A percentile compares a stretch with the other conserved stretches of the same genome.
These are phyloP conservation scores for Onthophagus taurus DNA, from an alignment of 1,140 invertebrate genomes.

Conservation along the genomic window DNA sequence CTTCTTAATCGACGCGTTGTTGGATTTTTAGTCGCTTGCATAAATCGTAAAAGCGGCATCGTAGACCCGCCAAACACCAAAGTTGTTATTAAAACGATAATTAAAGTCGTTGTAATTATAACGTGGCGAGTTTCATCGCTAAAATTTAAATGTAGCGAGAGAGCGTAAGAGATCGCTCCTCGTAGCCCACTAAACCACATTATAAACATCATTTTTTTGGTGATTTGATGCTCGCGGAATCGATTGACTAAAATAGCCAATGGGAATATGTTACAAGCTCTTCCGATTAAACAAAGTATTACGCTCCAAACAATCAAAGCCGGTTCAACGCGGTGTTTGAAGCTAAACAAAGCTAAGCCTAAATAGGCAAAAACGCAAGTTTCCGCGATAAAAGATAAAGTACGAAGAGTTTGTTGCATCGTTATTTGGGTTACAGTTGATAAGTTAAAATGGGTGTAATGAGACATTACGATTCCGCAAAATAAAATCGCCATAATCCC, in stretches of 20 bases:
- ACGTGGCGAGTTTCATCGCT: slow-evolving; percentile 89
- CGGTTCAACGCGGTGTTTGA: slow-evolving; percentile 73
- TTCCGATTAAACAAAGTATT: slow-evolving; percentile 81
- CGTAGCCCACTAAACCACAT: slow-evolving; percentile 98
- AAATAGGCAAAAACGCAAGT: slow-evolving; percentile 99
- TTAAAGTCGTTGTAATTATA: slow-evolving; percentile 93
- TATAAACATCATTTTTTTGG: slow-evolving; percentile 97
- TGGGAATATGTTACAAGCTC: slow-evolving; percentile 96
- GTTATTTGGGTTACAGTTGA: slow-evolving; percentile 98
- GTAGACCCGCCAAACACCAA: slow-evolving; percentile 92
- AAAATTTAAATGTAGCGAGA: slow-evolving; percentile 93
- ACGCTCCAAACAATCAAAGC: slow-evolving; percentile 89
- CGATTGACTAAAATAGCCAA: slow-evolving; percentile 87
- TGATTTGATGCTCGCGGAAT: slow-evolving; percentile 96
- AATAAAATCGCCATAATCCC: slow-evolving; percentile 99
- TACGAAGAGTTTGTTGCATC: slow-evolving; percentile 98
- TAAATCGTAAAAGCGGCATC: slow-evolving; percentile 88
- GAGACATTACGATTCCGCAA: slow-evolving; percentile 98
- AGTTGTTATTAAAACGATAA: slow-evolving; percentile 92
- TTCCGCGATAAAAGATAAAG: slow-evolving; percentile 94
- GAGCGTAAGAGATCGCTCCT: slow-evolving; percentile 95
- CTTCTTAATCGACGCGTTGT: slow-evolving; percentile 41
- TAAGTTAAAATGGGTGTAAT: slow-evolving; percentile 98
- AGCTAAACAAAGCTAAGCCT: slow-evolving; percentile 95
- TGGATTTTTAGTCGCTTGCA: slow-evolving; percentile 48